phyloP scores from a whole-genome alignment of 2,797 vertebrate genomes.

The Chloroceryle inda region DNA sequence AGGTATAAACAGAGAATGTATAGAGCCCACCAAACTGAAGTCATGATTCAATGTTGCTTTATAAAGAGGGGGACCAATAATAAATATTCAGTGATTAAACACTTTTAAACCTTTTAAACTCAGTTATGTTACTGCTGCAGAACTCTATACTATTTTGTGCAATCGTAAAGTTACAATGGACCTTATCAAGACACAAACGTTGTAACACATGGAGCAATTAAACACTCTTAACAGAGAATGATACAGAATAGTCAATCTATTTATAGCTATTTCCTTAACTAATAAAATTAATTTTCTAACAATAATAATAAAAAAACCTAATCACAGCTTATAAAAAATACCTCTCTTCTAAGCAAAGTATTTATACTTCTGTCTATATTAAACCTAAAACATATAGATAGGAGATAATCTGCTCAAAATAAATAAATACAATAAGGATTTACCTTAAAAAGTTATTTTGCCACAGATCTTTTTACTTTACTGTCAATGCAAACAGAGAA shows the following conservation, averaged over 20 bases:
- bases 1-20: not conserved
- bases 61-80: not conserved
- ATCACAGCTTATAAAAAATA: not conserved
- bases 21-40: not conserved
- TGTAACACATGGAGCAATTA: not conserved
- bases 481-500: not conserved
- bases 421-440: not conserved
- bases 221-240: not conserved
- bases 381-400: not conserved
- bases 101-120: not conserved
- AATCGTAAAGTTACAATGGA: not conserved
- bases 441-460: not conserved
- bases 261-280: constrained; percentile 22
- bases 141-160: not conserved
- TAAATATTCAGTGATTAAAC: not conserved
- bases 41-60: not conserved
- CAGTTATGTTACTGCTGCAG: not conserved
- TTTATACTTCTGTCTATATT: not conserved
- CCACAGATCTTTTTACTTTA: not conserved
- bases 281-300: not conserved
- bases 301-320: not conserved
- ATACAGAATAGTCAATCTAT: not conserved
- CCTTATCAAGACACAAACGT: not conserved
- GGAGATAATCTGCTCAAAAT: not conserved
- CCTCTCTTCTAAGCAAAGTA: not conserved